Evolutionary conservation across 2,888 invertebrate species (phyloP), one percentile per base, ranked within the genome.

Genomic region (Aplocera efformata): DNA sequence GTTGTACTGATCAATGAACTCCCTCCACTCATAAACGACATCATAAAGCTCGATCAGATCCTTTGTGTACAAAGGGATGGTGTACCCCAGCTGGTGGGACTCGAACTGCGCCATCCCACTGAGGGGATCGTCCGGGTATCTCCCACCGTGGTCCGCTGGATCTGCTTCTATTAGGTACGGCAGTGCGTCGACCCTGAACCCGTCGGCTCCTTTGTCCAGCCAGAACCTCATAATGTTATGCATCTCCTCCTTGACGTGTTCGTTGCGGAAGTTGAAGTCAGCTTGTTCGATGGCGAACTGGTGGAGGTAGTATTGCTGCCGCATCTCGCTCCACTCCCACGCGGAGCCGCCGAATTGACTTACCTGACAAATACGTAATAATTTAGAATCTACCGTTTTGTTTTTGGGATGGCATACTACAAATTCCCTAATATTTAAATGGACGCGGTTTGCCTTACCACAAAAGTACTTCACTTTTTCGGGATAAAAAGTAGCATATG

Each of bases 161-260:
- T 76, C 63, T 0, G 90, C 82, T 58, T 91, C 91, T 1, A 86
- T 85, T 8, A 91, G 63, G 57, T 90, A 90, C 0, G 91, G 91
- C 1, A 92, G 80, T 0, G 92, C 92, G 56, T 93, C 92, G 0
- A 95, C 78, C 32, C 94, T 90, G 69, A 95, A 94, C 0, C 96
- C 96, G 53, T 94, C 93, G 0, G 92, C 92, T 0, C 95, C 95
- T 42, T 90, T 90, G 22, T 91, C 88, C 17, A 96, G 69, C 96
- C 96, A 96, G 69, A 92, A 94, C 45, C 72, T 72, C 56, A 95
- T 70, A 7, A 93, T 91, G 3, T 91, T 88, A 69, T 88, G 63
- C 79, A 91, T 85, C 58, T 90, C 90, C 1, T 85, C 66, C 9
- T 80, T 72, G 0, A 91, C 90, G 0, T 63, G 67, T 0, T 89